Percentiles rank a stretch among this genome's conserved stretches.
phyloP scores from a whole-genome alignment of 1,140 invertebrate genomes.

The Zaprionus inermis region DNA sequence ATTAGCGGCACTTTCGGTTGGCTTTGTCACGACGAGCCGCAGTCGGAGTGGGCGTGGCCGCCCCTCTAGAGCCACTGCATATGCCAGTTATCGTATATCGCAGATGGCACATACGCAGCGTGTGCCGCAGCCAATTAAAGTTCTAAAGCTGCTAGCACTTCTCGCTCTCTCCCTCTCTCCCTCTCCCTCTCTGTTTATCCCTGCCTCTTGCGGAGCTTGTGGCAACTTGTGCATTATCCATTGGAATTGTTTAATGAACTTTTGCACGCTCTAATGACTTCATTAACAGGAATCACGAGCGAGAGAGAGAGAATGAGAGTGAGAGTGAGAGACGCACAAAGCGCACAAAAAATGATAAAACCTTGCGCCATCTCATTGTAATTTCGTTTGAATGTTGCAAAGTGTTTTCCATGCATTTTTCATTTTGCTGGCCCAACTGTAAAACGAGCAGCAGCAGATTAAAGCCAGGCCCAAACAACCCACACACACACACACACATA shows the following conservation, averaged over 20 bases:
- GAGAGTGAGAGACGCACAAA: too few relatives aligned
- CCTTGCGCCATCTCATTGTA: constrained; percentile 40
- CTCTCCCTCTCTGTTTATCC: neutral
- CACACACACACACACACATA: neutral
- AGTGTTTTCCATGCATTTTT: constrained; percentile 50
- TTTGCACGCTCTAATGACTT: constrained; percentile 75
- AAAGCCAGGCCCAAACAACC: constrained; percentile 9
- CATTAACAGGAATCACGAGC: constrained; percentile 55
- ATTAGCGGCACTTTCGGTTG: constrained; percentile 79
- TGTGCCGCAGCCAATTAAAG: constrained; percentile 78
- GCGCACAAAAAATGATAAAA: constrained; percentile 31
- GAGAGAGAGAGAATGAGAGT: neutral
- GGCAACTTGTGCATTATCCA: constrained; percentile 69
- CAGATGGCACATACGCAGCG: constrained; percentile 72
- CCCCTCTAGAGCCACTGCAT: constrained; percentile 52
- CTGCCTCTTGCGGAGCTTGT: constrained; percentile 8
- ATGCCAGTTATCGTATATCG: constrained; percentile 66
- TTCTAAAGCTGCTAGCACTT: constrained; percentile 67
- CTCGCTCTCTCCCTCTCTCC: neutral
- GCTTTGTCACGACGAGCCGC: constrained; percentile 44
- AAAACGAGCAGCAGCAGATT: constrained; percentile 9
- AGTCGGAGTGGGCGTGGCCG: constrained; percentile 10
- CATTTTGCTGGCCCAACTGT: constrained; percentile 3
- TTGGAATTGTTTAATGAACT: constrained; percentile 81
- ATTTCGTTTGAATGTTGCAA: constrained; percentile 35